These are phyloP conservation scores for Phaethornis superciliosus DNA, from an alignment of 2,113 vertebrate species.

Conservation along the genomic window DNA sequence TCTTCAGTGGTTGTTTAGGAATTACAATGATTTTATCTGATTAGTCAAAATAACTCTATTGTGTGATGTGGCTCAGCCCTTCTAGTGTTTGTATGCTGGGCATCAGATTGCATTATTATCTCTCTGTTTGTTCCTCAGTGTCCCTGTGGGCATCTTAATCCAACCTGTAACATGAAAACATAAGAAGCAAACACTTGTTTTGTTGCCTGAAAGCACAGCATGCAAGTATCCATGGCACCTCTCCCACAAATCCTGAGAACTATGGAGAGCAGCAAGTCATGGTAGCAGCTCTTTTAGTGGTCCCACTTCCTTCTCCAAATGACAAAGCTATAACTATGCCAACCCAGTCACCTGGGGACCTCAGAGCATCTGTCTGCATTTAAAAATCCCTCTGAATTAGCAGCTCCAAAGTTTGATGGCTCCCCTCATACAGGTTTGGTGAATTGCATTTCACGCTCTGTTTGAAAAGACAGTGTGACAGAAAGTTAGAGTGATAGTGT, in stretches of 20 bases:
- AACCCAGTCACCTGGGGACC: not conserved
- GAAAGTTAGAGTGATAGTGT: not conserved
- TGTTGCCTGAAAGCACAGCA: not conserved
- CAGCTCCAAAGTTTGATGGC: not conserved
- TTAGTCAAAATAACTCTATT: not conserved
- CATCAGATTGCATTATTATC: not conserved
- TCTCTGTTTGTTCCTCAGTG: not conserved
- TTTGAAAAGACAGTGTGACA: not conserved
- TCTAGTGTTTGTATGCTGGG: not conserved
- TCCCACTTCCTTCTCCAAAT: not conserved
- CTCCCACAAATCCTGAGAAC: not conserved
- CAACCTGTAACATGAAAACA: not conserved
- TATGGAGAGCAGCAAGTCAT: not conserved
- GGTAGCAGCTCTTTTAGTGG: not conserved
- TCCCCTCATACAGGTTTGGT: not conserved
- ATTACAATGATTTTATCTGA: not conserved
- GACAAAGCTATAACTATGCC: not conserved
- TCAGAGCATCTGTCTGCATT: not conserved
- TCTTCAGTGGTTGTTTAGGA: not conserved
- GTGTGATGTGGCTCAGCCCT: rapidly evolving
- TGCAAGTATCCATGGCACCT: not conserved
- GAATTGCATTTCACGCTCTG: not conserved
- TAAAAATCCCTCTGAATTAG: not conserved
- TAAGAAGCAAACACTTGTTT: not conserved
- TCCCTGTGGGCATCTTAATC: not conserved